Evolutionary conservation across 2,113 vertebrate species (phyloP).

Genomic region (Neolamprologus fasciatus): DNA sequence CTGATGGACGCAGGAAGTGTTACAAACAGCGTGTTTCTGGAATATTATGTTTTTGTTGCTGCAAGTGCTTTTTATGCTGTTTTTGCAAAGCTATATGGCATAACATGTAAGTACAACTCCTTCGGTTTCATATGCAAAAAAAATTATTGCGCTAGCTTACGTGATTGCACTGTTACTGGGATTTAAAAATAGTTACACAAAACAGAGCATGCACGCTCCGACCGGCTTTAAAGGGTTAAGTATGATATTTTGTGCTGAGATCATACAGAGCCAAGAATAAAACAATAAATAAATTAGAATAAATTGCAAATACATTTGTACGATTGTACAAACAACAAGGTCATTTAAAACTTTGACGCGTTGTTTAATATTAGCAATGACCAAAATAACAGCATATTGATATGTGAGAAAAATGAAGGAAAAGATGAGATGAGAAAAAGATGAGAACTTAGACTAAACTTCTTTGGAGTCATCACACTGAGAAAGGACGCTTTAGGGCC

Average conservation of each 20-base stretch:
- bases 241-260: background rate
- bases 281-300: background rate
- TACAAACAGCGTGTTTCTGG: too few species aligned
- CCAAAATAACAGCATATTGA: background rate
- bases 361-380: background rate
- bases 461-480: background rate
- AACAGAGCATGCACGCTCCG: too few species aligned
- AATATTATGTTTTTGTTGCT: too few species aligned
- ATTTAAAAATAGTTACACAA: too few species aligned
- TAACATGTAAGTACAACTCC: too few species aligned
- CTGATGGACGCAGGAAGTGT: too few species aligned
- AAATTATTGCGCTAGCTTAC: too few species aligned
- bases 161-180: too few species aligned
- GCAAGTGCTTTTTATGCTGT: too few species aligned
- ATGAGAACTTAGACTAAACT: background rate
- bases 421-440: background rate
- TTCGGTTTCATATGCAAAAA: too few species aligned
- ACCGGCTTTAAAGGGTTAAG: background rate
- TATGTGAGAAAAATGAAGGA: rapidly evolving
- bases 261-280: background rate
- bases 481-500: background rate
- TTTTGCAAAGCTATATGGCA: too few species aligned
- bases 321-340: background rate
- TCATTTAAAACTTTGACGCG: background rate
- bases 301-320: background rate